A percentile compares a stretch with the other conserved stretches of the same genome.
Evolutionary conservation across 37 sponge, comb jelly and placozoan genomes (phyloP).

Genomic region (Cladorhizidae sp.): DNA sequence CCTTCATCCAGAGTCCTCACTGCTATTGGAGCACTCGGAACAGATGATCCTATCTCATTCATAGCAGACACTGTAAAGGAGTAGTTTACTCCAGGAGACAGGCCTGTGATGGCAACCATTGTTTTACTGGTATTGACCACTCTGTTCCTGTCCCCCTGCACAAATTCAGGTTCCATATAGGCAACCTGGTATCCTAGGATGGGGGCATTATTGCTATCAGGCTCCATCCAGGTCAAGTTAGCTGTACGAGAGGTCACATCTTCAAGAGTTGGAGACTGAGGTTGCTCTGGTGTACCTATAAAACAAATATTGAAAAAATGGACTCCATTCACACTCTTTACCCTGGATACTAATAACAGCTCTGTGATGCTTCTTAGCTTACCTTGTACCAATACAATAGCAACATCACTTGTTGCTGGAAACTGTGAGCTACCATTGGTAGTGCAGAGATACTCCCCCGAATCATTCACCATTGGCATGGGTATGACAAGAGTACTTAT

Average conservation of each 20-base stretch:
- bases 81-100: conserved; percentile 56
- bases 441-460: too few relatives aligned
- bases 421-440: too few relatives aligned
- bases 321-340: too few relatives aligned
- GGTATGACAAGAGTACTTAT: too few relatives aligned
- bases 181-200: conserved; percentile 37
- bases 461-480: too few relatives aligned
- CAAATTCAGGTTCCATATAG: conserved; percentile 37
- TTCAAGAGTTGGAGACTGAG: conserved; percentile 28
- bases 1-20: conserved; percentile 50
- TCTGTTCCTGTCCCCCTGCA: conserved; percentile 2
- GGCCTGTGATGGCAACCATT: conserved; percentile 34
- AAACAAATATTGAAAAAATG: not conserved
- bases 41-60: conserved; percentile 51
- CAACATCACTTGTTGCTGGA: too few relatives aligned
- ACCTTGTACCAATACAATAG: too few relatives aligned
- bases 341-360: too few relatives aligned
- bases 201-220: conserved; percentile 64
- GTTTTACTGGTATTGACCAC: not conserved
- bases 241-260: conserved; percentile 32
- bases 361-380: too few relatives aligned
- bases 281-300: conserved; percentile 55
- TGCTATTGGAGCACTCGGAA: conserved; percentile 26
- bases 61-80: conserved; percentile 51
- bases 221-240: conserved; percentile 39